A percentile compares a stretch with the other conserved stretches of the same genome.
Conservation (phyloP, 2,888 invertebrate genomes). For the Nomada fabriciana region DNA sequence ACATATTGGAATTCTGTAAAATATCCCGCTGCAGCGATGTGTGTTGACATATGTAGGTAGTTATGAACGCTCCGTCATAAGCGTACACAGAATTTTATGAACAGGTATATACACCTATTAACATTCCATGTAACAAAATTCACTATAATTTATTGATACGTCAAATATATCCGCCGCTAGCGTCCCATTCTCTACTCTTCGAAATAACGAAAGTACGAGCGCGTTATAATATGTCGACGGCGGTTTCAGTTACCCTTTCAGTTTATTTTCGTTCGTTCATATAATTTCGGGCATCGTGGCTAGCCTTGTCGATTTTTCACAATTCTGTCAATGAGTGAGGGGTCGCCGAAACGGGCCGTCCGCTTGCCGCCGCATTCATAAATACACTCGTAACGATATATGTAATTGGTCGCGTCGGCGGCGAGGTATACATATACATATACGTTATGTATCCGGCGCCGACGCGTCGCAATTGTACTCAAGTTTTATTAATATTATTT, state of each 20-base stretch:
- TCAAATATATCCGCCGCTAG: constrained; percentile 39
- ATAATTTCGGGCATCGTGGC: neutral
- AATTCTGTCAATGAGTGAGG: constrained; percentile 35
- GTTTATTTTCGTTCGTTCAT: constrained; percentile 31
- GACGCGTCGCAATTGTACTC: constrained; percentile 44
- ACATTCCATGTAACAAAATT: constrained; percentile 50
- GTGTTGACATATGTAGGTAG: constrained; percentile 41
- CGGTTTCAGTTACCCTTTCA: constrained; percentile 22
- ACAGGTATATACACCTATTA: constrained; percentile 35
- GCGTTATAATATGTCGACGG: neutral
- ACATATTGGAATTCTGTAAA: constrained; percentile 42
- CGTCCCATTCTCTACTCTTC: constrained; percentile 25
- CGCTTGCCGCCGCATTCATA: constrained; percentile 53
- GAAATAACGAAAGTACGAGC: constrained; percentile 19
- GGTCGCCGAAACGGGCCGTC: constrained; percentile 27
- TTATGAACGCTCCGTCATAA: constrained; percentile 35
- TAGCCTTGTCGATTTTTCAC: constrained; percentile 43
- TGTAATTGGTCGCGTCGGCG: constrained; percentile 44
- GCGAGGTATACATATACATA: constrained; percentile 21
- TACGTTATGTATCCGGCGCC: constrained; percentile 43
- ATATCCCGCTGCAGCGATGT: constrained; percentile 38
- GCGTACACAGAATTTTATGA: constrained; percentile 41
- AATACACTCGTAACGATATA: constrained; percentile 55
- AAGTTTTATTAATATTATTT: constrained; percentile 48
- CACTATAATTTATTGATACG: constrained; percentile 57